A percentile compares a stretch with the other conserved stretches of the same genome.
phyloP scores from a whole-genome alignment of 2,113 vertebrate species.

The Phoxinus phoxinus region DNA sequence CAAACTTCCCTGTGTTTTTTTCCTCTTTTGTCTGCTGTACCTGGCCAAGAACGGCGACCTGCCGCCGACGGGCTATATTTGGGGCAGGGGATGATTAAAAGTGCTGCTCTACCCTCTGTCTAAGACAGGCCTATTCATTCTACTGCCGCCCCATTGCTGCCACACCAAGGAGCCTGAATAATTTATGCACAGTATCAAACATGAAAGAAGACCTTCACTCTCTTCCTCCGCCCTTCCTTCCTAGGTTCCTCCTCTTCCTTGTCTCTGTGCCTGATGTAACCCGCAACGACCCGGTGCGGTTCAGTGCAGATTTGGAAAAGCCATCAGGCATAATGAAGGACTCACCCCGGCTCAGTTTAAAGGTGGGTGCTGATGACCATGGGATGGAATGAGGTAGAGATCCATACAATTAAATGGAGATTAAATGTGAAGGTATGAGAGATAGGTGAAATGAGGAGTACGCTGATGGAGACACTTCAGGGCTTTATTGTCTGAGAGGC shows the following conservation, averaged over 20 bases:
- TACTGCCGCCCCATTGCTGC: slow-evolving; percentile 72
- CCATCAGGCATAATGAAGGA: slow-evolving; percentile 27
- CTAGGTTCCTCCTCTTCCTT: background rate
- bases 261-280: background rate
- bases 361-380: slow-evolving; percentile 6
- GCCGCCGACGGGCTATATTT: slow-evolving; percentile 73
- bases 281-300: background rate
- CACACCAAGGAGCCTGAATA: slow-evolving; percentile 77
- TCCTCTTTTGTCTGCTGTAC: slow-evolving; percentile 48
- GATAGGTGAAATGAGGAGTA: slow-evolving; percentile 4
- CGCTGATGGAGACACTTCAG: slow-evolving; percentile 27
- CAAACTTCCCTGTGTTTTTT: slow-evolving; percentile 47
- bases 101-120: slow-evolving; percentile 75
- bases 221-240: slow-evolving; percentile 62
- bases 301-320: background rate
- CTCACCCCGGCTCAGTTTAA: slow-evolving; percentile 5
- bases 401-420: slow-evolving; percentile 39
- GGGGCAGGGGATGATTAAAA: slow-evolving; percentile 80
- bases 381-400: slow-evolving; percentile 11
- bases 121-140: slow-evolving; percentile 82
- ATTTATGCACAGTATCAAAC: slow-evolving; percentile 84
- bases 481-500: slow-evolving; percentile 36
- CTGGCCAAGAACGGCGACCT: slow-evolving; percentile 59
- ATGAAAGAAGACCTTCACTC: slow-evolving; percentile 79
- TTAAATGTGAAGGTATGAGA: slow-evolving; percentile 8